Evolutionary conservation across 1,140 invertebrate species (phyloP).

Genomic region (Drosophila gunungcola): DNA sequence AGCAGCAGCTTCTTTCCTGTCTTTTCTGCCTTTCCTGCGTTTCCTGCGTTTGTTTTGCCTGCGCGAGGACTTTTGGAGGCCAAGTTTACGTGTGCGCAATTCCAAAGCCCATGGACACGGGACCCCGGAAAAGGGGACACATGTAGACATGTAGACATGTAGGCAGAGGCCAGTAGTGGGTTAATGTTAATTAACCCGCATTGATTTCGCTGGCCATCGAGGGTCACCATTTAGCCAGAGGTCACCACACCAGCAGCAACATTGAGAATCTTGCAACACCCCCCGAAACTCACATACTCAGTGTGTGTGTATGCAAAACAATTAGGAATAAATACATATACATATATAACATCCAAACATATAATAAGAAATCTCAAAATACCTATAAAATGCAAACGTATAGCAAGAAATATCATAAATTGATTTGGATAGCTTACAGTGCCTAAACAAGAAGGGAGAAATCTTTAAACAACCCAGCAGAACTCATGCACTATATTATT

Average conservation of each 20-base stretch:
- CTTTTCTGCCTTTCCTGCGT: slow-evolving; percentile 2
- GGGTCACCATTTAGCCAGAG: not conserved
- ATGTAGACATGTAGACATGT: slow-evolving; percentile 2
- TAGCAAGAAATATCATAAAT: too few relatives aligned
- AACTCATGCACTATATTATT: too few relatives aligned
- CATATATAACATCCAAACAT: too few relatives aligned
- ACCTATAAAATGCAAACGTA: too few relatives aligned
- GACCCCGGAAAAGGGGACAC: not conserved
- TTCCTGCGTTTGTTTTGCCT: slow-evolving; percentile 45
- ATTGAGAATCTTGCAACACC: not conserved
- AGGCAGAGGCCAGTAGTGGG: slow-evolving; percentile 28
- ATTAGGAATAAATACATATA: not conserved
- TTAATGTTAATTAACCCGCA: slow-evolving; percentile 63
- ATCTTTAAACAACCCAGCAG: too few relatives aligned
- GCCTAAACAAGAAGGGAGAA: too few relatives aligned
- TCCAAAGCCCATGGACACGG: slow-evolving; percentile 7
- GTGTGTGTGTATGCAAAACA: not conserved
- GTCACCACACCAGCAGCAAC: slow-evolving; percentile 12
- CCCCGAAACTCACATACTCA: too few relatives aligned
- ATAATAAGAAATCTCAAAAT: too few relatives aligned
- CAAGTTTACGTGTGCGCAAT: slow-evolving; percentile 75
- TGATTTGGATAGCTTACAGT: too few relatives aligned
- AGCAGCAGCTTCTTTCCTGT: too few relatives aligned
- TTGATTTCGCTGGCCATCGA: slow-evolving; percentile 38
- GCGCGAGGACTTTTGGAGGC: slow-evolving; percentile 61